Evolutionary conservation across 2,888 invertebrate genomes (phyloP).

Genomic region (Dugesia japonica): DNA sequence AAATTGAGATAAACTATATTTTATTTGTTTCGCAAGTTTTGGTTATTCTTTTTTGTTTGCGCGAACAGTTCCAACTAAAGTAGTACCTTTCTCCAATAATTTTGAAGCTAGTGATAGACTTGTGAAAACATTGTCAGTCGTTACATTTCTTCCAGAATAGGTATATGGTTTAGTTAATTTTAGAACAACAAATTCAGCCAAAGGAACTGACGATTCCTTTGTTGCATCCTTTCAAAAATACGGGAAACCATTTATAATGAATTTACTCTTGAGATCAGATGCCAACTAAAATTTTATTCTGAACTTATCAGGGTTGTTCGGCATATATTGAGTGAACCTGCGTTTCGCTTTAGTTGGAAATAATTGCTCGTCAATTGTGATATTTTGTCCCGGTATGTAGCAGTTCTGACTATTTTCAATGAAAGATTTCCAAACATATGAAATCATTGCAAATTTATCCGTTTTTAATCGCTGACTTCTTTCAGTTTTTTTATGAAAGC

Average conservation of each 20-base stretch:
- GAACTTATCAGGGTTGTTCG: not conserved
- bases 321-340: too few relatives aligned
- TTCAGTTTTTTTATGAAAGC: too few relatives aligned
- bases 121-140: constrained; percentile 4
- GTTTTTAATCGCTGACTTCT: too few relatives aligned
- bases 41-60: constrained; percentile 5
- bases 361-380: too few relatives aligned
- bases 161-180: not conserved
- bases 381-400: too few relatives aligned
- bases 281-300: not conserved
- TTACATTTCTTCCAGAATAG: constrained; percentile 20
- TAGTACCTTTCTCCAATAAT: constrained; percentile 11
- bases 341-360: too few relatives aligned
- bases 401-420: too few relatives aligned
- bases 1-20: not conserved
- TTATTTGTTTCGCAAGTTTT: constrained; percentile 1
- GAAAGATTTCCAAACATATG: too few relatives aligned
- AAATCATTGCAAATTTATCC: too few relatives aligned
- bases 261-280: not conserved
- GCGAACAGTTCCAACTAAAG: not conserved
- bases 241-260: not conserved
- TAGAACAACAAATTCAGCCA: constrained; percentile 8
- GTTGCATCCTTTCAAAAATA: not conserved
- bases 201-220: constrained; percentile 20
- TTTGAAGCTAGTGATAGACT: constrained; percentile 6